Evolutionary conservation across 2,888 invertebrate genomes (phyloP).

Genomic region (Monochamus alternatus): DNA sequence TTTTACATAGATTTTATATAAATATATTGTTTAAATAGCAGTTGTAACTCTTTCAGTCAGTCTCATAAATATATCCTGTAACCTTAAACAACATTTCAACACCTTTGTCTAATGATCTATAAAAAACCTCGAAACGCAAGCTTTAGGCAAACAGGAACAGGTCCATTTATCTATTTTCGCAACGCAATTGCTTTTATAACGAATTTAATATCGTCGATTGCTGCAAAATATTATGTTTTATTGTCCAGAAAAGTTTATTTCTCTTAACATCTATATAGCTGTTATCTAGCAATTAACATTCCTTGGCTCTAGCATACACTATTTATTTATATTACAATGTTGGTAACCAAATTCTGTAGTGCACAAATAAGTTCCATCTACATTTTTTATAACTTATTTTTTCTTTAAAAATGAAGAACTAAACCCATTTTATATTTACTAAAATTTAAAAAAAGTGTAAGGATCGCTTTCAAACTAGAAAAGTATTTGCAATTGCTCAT

Average conservation of each 20-base stretch:
- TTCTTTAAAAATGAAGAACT: too few species aligned
- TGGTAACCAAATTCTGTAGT: too few species aligned
- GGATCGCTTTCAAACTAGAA: too few species aligned
- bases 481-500: too few species aligned
- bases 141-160: slow-evolving; percentile 3
- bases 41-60: slow-evolving; percentile 2
- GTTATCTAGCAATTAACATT: background rate
- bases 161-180: slow-evolving; percentile 5
- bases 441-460: too few species aligned
- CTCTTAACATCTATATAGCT: too few species aligned
- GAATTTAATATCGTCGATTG: background rate
- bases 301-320: background rate
- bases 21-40: background rate
- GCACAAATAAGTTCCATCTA: too few species aligned
- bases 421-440: too few species aligned
- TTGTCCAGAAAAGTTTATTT: background rate
- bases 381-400: too few species aligned
- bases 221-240: background rate
- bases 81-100: slow-evolving; percentile 21
- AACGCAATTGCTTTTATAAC: background rate
- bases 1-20: too few species aligned
- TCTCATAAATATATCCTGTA: slow-evolving; percentile 6
- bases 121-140: slow-evolving; percentile 20
- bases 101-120: slow-evolving; percentile 16
- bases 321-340: background rate